Percentiles rank a stretch among this genome's conserved stretches.
phyloP scores from a whole-genome alignment of 1,140 invertebrate species.

The Apis dorsata region DNA sequence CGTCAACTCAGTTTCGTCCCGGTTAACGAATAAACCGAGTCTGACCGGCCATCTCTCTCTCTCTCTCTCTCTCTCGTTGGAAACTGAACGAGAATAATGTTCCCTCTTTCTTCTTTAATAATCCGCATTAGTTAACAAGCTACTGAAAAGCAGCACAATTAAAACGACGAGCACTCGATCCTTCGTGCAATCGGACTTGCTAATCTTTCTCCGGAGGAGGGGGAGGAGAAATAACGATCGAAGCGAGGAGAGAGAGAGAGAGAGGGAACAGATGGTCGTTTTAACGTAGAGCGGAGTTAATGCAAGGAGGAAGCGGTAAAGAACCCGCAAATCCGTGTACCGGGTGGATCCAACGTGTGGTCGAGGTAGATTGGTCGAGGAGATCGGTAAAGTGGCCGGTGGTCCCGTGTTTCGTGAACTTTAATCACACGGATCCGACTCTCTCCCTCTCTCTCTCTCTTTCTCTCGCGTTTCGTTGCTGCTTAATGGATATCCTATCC shows the following conservation, averaged over 20 bases:
- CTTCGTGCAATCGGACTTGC: neutral
- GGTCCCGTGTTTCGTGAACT: constrained; percentile 50
- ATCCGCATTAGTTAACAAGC: constrained; percentile 32
- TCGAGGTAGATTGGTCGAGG: constrained; percentile 54
- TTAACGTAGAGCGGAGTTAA: neutral
- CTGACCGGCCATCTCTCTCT: neutral
- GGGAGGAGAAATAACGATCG: constrained; percentile 9
- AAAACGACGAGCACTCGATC: constrained; percentile 6
- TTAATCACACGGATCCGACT: constrained; percentile 57
- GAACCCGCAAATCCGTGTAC: constrained; percentile 35
- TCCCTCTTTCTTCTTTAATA: neutral
- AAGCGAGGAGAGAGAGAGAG: neutral
- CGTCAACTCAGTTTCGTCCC: neutral
- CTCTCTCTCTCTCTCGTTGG: neutral
- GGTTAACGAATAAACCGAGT: constrained; percentile 26
- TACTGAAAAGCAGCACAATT: neutral
- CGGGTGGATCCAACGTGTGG: constrained; percentile 29
- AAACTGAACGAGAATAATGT: neutral
- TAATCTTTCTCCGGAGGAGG: neutral
- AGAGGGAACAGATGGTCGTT: neutral
- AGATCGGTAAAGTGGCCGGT: constrained; percentile 54
- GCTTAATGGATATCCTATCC: constrained; percentile 56
- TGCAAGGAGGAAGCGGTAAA: neutral
- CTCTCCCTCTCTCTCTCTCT: too few relatives aligned
- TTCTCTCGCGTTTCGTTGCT: neutral